Percentiles rank a stretch among this genome's conserved stretches.
These are phyloP conservation scores for Sinohyriopsis cumingii DNA, from an alignment of 2,888 invertebrate genomes.

Conservation along the genomic window DNA sequence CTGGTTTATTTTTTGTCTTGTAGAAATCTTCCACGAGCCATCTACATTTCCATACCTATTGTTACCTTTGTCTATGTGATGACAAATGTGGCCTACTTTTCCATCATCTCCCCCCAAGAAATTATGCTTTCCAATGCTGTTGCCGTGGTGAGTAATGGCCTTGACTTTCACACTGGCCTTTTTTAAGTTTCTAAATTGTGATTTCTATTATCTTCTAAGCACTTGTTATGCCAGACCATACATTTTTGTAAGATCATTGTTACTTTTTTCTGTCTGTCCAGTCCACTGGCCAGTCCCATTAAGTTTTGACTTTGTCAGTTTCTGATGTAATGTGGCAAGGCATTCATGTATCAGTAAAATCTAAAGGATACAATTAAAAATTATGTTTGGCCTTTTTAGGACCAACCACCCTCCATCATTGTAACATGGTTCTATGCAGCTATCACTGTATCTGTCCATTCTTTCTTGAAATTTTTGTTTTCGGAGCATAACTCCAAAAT, in stretches of 20 bases:
- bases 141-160: conserved; percentile 81
- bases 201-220: background rate
- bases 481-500: background rate
- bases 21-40: conserved; percentile 93
- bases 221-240: background rate
- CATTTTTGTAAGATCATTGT: background rate
- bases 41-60: conserved; percentile 93
- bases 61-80: conserved; percentile 92
- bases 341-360: background rate
- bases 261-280: background rate
- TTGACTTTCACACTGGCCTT: background rate
- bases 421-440: too few relatives aligned
- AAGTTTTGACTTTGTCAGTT: background rate
- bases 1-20: conserved; percentile 28
- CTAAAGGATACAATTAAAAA: background rate
- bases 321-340: too few relatives aligned
- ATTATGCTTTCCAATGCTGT: conserved; percentile 88
- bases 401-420: too few relatives aligned
- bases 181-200: background rate
- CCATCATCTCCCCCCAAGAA: conserved; percentile 86
- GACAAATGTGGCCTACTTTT: conserved; percentile 93
- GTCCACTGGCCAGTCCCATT: background rate
- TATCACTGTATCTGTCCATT: background rate
- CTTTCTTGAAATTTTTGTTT: background rate
- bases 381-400: background rate